These are phyloP conservation scores for Lota lota DNA, from an alignment of 2,113 vertebrate genomes.

Conservation along the genomic window DNA sequence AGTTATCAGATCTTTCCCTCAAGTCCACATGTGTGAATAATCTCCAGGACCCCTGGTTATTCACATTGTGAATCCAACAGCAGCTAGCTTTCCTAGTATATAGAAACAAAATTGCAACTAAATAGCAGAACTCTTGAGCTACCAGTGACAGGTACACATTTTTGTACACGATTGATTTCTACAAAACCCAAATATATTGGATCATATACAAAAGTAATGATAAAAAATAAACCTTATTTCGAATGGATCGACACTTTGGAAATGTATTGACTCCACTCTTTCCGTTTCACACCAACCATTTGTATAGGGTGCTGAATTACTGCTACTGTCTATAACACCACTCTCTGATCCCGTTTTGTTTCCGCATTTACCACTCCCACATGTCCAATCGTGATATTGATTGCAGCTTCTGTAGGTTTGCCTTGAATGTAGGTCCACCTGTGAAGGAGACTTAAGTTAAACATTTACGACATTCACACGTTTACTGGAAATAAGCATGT, in stretches of 20 bases:
- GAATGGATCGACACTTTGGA: conserved; percentile 58
- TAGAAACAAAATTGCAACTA: neutral
- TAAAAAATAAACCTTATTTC: conserved; percentile 37
- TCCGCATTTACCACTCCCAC: conserved; percentile 41
- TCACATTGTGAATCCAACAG: conserved; percentile 39
- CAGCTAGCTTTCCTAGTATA: conserved; percentile 32
- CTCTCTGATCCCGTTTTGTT: accelerated
- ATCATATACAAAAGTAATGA: too few species aligned
- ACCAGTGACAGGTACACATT: too few species aligned
- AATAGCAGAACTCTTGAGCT: too few species aligned
- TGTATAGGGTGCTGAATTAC: neutral
- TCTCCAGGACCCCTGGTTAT: accelerated
- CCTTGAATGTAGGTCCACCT: conserved; percentile 54
- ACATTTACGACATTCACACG: neutral
- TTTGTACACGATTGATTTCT: too few species aligned
- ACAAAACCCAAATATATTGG: neutral
- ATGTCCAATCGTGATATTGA: neutral
- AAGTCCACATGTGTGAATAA: conserved; percentile 61
- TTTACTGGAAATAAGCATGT: neutral
- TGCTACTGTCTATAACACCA: conserved; percentile 27
- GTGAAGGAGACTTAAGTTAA: neutral
- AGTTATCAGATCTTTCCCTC: conserved; percentile 67
- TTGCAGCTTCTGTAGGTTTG: conserved; percentile 23
- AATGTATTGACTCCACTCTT: conserved; percentile 18
- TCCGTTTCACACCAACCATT: conserved; percentile 59